phyloP scores from a whole-genome alignment of 1,140 invertebrate genomes.

The Mesaphorura yosii region DNA sequence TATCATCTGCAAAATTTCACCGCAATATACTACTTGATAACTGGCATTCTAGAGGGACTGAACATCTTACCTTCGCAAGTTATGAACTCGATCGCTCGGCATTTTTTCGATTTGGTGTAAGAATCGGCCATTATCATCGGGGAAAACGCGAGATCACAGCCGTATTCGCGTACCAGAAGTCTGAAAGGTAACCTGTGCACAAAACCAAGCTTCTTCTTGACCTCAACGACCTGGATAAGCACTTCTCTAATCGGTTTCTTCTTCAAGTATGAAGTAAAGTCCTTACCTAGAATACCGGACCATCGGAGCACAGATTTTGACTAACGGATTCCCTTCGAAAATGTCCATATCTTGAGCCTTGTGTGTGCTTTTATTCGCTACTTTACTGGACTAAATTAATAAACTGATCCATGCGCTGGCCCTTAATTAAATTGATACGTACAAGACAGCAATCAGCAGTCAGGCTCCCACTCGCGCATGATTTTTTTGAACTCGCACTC shows the following conservation, averaged over 20 bases:
- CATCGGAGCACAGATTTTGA: slow-evolving; percentile 87
- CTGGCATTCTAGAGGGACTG: slow-evolving; percentile 1
- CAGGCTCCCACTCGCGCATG: too few relatives aligned
- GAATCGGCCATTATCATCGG: slow-evolving; percentile 94
- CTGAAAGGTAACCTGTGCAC: slow-evolving; percentile 66
- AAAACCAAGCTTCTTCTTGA: too few relatives aligned
- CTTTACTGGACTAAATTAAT: too few relatives aligned
- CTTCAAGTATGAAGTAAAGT: neutral
- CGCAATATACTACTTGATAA: slow-evolving; percentile 4
- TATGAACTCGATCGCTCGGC: slow-evolving; percentile 75
- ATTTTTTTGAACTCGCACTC: too few relatives aligned
- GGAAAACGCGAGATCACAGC: slow-evolving; percentile 81
- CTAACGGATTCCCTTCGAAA: slow-evolving; percentile 49
- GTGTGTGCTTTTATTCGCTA: too few relatives aligned
- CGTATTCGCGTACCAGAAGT: slow-evolving; percentile 65
- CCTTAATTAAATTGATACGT: neutral
- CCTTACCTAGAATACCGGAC: slow-evolving; percentile 85
- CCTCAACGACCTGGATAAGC: too few relatives aligned
- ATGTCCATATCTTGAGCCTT: slow-evolving; percentile 45
- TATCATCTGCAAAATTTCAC: slow-evolving; percentile 46
- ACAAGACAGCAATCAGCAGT: too few relatives aligned
- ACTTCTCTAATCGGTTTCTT: too few relatives aligned
- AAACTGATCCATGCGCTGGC: too few relatives aligned
- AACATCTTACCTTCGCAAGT: slow-evolving; percentile 49
- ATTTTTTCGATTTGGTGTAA: slow-evolving; percentile 76